These are phyloP conservation scores for Netelia virgata DNA, from an alignment of 2,888 invertebrate species.

Conservation along the genomic window DNA sequence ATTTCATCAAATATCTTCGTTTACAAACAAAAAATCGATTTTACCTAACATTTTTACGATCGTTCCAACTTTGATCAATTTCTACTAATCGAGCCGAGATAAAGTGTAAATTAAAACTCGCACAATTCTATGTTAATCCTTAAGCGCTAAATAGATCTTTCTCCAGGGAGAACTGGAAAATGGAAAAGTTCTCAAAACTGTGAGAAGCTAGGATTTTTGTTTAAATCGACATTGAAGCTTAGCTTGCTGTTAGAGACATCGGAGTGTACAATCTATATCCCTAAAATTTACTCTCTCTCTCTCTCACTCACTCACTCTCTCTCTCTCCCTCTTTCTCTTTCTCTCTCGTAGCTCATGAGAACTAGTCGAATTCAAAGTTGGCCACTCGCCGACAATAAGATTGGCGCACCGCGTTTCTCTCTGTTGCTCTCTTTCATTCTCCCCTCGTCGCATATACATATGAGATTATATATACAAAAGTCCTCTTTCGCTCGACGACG, in stretches of 20 bases:
- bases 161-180: too few species aligned
- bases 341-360: slow-evolving; percentile 32
- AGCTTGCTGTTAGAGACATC: not conserved
- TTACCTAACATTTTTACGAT: too few species aligned
- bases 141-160: too few species aligned
- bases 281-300: not conserved
- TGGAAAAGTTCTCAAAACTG: not conserved
- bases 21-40: too few species aligned
- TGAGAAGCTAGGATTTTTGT: too few species aligned
- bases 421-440: slow-evolving; percentile 35
- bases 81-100: too few species aligned
- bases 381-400: slow-evolving; percentile 49
- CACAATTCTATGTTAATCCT: too few species aligned
- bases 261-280: not conserved
- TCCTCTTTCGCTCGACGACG: slow-evolving; percentile 27
- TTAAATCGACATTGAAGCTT: too few species aligned
- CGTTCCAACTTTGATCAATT: too few species aligned
- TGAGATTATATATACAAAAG: not conserved
- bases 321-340: not conserved
- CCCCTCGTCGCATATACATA: slow-evolving; percentile 9
- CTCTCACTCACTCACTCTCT: not conserved
- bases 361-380: slow-evolving; percentile 55
- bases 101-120: too few species aligned
- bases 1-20: too few species aligned
- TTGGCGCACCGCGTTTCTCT: slow-evolving; percentile 16